These are phyloP conservation scores for Yponomeuta sedellus DNA, from an alignment of 2,888 invertebrate genomes.

Conservation along the genomic window DNA sequence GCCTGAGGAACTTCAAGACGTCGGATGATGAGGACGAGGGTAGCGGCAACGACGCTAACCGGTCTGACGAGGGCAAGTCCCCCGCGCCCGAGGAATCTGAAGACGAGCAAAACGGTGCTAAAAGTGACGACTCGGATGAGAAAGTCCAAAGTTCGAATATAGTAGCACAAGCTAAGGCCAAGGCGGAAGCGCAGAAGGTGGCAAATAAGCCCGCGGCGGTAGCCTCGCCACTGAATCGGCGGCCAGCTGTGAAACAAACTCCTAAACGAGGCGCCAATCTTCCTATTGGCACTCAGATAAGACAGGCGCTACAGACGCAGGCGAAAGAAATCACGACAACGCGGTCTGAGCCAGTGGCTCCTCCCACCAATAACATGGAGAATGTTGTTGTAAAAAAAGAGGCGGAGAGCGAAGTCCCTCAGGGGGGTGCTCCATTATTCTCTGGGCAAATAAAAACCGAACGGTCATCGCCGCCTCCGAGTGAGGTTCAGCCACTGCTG, in stretches of 20 bases:
- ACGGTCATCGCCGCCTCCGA: constrained; percentile 46
- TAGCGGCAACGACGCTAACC: constrained; percentile 44
- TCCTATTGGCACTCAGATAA: constrained; percentile 24
- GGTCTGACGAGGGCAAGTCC: constrained; percentile 31
- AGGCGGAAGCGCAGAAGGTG: constrained; percentile 29
- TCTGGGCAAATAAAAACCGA: constrained; percentile 58
- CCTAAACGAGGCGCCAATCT: constrained; percentile 54
- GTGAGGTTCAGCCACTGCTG: constrained; percentile 33
- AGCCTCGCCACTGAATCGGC: constrained; percentile 39
- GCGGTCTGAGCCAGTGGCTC: constrained; percentile 19
- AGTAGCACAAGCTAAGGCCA: constrained; percentile 23
- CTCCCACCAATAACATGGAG: constrained; percentile 32
- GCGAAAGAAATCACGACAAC: background rate
- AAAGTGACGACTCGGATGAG: constrained; percentile 36
- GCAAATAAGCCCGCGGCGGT: constrained; percentile 30
- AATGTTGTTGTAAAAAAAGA: constrained; percentile 59
- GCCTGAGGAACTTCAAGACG: constrained; percentile 61
- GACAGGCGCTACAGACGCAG: constrained; percentile 16
- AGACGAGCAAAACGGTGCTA: constrained; percentile 29
- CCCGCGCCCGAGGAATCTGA: constrained; percentile 32
- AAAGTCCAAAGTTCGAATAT: constrained; percentile 9
- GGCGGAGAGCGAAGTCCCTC: constrained; percentile 32
- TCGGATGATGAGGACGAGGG: constrained; percentile 59
- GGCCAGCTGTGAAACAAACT: constrained; percentile 62
- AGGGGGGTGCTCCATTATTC: constrained; percentile 38